Evolutionary conservation across 1,140 invertebrate species (phyloP), one percentile per base, ranked within the genome.

Genomic region (Brevipalpus yothersi): DNA sequence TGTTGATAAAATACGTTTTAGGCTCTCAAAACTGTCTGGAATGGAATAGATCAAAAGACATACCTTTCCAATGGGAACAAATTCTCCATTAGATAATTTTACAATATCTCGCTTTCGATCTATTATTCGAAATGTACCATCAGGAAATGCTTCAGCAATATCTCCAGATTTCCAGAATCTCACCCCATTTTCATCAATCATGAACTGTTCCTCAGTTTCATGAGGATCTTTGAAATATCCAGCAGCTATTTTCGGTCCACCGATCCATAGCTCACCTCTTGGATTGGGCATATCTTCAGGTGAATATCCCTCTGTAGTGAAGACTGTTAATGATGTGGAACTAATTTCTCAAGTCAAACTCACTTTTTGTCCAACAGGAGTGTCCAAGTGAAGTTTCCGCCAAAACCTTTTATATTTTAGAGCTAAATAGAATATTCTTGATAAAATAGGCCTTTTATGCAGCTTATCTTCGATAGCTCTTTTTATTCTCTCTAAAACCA

Each of bases 71-170:
- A 66, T 54, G 2, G 65, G 65, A 41, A 66, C 56, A 63, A 78
- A 77, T 65, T 77, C 76, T 41, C 76, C 76, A 63, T 72, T 69
- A 59, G 75, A 71, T 2, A 78, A 64, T 61, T 78, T 78, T 0
- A 78, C 71, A 39, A 78, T 66, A 64, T 78, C 76, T 63, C 78
- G 78, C 66, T 76, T 78, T 12, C 76, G 69, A 66, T 78, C 93
- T 67, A 98, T 96, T 67, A 99, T 95, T 76, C 86, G 88, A 49
- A 98, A 80, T 65, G 81, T 83, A 45, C 94, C 94, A 74, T 97
- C 90, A 23, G 77, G 72, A 53, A 91, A 82, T 62, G 95, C 74
- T 76, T 94, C 87, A 10, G 84, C 92, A 73, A 99, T 89, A 73
- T 99, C 94, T 4, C 94, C 94, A 54, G 89, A 91, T 65, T 81